Evolutionary conservation across 92 coral and sea anemone genomes (phyloP), one percentile per base, ranked within the genome.

Genomic region (Epizoanthus fatuus): DNA sequence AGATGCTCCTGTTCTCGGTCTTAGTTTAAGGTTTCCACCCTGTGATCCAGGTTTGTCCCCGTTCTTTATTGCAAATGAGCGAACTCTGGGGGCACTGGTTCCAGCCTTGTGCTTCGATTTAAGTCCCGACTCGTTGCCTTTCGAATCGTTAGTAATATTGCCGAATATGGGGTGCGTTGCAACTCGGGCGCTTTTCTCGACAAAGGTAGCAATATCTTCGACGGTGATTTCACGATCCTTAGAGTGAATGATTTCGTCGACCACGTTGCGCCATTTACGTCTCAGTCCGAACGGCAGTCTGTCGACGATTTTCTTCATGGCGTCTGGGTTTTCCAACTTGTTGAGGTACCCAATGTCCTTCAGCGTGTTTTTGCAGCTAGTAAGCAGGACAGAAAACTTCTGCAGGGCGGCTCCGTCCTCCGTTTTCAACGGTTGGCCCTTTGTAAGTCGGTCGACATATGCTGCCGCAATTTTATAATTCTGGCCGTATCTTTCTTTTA

Each of bases 391-490:
- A 1, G 86, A 79, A 13, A 86, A 86, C 69, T 17, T 79, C 38
- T 79, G 79, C 4, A 86, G 63, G 22, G 86, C 90, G 0, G 77
- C 25, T 16, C 90, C 86, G 12, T 86, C 86, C 47, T 86, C 86
- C 79, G 85, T 55, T 62, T 59, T 67, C 55, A 86, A 68, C 49
- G 90, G 86, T 13, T 52, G 80, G 11, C 86, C 79, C 15, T 71
- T 86, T 15, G 64, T 64, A 16, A 86, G 77, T 20, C 84, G 65
- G 15, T 58, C 76, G 37, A 86, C 77, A 2, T 76, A 71, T 6
- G 90, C 90, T 3, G 90, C 47, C 7, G 90, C 86, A 15, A 88
- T 88, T 66, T 88, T 83, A 71, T 84, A 89, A 13, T 51, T 44
- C 60, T 89, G 92, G 19, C 92, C 89, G 35, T 89, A 84, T 37